Conservation (phyloP, 2,113 vertebrate species). For the Sakesphorus luctuosus region DNA sequence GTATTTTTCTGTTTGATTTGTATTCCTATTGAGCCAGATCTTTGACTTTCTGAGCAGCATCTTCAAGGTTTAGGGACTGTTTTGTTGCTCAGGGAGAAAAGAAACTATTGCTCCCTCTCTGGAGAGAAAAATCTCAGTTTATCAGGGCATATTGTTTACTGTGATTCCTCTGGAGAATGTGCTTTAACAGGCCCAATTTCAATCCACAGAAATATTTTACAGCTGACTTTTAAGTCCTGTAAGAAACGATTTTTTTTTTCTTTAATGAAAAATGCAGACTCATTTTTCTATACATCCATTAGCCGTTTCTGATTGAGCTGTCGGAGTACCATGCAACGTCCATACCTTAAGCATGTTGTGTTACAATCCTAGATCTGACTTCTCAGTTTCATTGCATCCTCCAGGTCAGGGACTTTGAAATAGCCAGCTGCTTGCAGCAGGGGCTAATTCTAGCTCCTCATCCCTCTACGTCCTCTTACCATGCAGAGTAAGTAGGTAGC, state of each 20-base stretch:
- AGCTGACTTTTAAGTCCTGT: neutral
- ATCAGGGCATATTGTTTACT: slow-evolving; percentile 4
- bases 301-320: neutral
- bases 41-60: neutral
- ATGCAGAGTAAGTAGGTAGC: neutral
- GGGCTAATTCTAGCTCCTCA: neutral
- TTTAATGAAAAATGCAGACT: neutral
- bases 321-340: neutral
- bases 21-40: neutral
- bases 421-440: neutral
- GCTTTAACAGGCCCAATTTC: neutral
- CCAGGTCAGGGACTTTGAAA: neutral
- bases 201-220: neutral
- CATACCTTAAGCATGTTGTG: neutral
- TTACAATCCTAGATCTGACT: neutral
- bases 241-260: neutral
- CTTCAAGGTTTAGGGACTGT: neutral
- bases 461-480: neutral
- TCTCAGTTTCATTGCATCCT: neutral
- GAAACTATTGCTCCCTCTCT: neutral
- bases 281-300: neutral
- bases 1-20: slow-evolving; percentile 31
- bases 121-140: neutral
- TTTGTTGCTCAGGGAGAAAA: neutral
- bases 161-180: neutral